phyloP scores from a whole-genome alignment of 2,888 invertebrate genomes.

The Gibbula magus region DNA sequence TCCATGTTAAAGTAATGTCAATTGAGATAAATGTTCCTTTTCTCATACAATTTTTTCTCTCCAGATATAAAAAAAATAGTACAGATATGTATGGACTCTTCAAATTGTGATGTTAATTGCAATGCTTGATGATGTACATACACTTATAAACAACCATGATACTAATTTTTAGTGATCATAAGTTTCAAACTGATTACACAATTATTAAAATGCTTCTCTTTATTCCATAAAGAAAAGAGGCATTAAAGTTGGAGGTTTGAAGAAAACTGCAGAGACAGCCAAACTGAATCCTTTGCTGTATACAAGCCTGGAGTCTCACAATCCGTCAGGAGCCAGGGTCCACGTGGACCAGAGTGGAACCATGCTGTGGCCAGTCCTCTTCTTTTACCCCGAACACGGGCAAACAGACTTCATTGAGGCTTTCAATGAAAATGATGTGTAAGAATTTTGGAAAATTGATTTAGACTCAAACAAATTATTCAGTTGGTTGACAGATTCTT shows the following conservation, averaged over 20 bases:
- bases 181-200: too few species aligned
- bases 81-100: too few species aligned
- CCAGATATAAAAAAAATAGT: too few species aligned
- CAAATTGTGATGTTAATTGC: too few species aligned
- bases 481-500: too few species aligned
- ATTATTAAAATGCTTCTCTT: not conserved
- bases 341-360: slow-evolving; percentile 75
- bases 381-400: slow-evolving; percentile 91
- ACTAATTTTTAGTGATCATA: too few species aligned
- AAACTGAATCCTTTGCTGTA: slow-evolving; percentile 48
- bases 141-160: too few species aligned
- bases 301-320: slow-evolving; percentile 61
- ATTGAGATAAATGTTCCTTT: too few species aligned
- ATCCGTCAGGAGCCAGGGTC: slow-evolving; percentile 71
- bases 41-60: too few species aligned
- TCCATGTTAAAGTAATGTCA: too few species aligned
- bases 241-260: slow-evolving; percentile 55
- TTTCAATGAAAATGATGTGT: slow-evolving; percentile 84
- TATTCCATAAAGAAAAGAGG: slow-evolving; percentile 49
- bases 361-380: slow-evolving; percentile 90
- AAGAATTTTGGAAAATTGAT: slow-evolving; percentile 69
- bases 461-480: too few species aligned
- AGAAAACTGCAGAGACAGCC: slow-evolving; percentile 33
- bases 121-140: too few species aligned
- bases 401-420: slow-evolving; percentile 90